A percentile compares a stretch with the other conserved stretches of the same genome.
Conservation (phyloP, 1,140 invertebrate species). For the Scaptomyza pallida region DNA sequence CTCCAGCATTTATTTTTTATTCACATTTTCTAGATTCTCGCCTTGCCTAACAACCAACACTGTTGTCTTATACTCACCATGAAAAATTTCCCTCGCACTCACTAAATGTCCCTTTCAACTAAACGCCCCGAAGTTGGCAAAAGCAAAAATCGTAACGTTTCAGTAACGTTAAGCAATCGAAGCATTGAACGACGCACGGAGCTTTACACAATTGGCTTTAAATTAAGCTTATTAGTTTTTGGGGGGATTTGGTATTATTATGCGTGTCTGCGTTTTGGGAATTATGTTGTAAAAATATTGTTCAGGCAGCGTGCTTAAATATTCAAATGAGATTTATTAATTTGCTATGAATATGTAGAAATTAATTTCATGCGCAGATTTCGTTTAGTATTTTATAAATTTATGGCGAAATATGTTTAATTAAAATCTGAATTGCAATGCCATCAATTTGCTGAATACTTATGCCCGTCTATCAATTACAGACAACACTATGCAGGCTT, state of each 20-base stretch:
- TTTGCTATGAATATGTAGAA: background rate
- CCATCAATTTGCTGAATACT: background rate
- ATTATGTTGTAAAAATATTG: background rate
- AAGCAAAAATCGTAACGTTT: slow-evolving; percentile 4
- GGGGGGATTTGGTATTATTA: background rate
- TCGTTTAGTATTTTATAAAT: background rate
- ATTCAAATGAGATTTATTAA: background rate
- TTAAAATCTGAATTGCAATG: background rate
- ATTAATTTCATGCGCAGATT: background rate
- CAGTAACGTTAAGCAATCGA: background rate
- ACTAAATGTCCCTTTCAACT: slow-evolving; percentile 49
- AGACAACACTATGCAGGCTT: background rate
- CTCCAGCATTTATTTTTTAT: background rate
- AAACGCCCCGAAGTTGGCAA: background rate
- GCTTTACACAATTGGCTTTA: background rate
- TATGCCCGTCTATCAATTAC: background rate
- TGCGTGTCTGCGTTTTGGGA: background rate
- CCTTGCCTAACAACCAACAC: background rate
- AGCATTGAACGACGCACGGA: slow-evolving; percentile 1
- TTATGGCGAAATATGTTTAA: background rate
- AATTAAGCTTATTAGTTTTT: background rate
- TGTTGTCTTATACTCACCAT: slow-evolving; percentile 30
- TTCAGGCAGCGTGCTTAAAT: background rate
- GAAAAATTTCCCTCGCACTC: slow-evolving; percentile 47
- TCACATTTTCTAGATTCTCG: background rate